A percentile compares a stretch with the other conserved stretches of the same genome.
Evolutionary conservation across 1,140 invertebrate species (phyloP).

Genomic region (Triops longicaudatus): DNA sequence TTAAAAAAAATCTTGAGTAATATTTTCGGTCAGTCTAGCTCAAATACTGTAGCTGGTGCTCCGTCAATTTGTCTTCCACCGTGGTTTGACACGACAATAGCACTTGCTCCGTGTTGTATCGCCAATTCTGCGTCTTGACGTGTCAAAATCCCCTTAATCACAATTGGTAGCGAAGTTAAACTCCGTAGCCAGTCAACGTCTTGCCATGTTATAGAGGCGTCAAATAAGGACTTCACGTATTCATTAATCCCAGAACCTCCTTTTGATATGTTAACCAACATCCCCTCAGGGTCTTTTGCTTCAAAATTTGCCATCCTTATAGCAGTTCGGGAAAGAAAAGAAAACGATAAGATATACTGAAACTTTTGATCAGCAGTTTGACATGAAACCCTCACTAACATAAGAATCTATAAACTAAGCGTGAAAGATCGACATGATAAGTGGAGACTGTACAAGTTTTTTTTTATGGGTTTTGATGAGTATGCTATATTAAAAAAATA

Average conservation of each 20-base stretch:
- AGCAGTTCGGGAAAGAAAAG: too few relatives aligned
- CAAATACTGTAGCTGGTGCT: conserved; percentile 38
- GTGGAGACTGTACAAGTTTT: too few relatives aligned
- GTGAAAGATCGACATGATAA: too few relatives aligned
- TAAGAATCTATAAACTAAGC: too few relatives aligned
- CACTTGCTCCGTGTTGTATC: conserved; percentile 38
- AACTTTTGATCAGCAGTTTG: too few relatives aligned
- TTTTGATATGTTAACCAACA: conserved; percentile 29
- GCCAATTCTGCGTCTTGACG: conserved; percentile 43
- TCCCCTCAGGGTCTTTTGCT: conserved; percentile 29
- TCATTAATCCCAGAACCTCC: conserved; percentile 61
- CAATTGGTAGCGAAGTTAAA: conserved; percentile 40
- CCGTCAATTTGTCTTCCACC: conserved; percentile 42
- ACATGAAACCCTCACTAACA: too few relatives aligned
- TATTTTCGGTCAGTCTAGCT: neutral
- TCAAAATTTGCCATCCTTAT: conserved; percentile 40
- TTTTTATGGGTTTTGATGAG: too few relatives aligned
- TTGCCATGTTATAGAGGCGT: conserved; percentile 39
- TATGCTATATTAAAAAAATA: too few relatives aligned
- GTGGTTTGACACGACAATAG: conserved; percentile 43
- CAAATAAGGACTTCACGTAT: conserved; percentile 53
- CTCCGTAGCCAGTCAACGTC: conserved; percentile 41
- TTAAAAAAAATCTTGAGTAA: conserved; percentile 31
- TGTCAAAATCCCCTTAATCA: conserved; percentile 45
- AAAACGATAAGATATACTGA: too few relatives aligned